Conservation (phyloP, 64 coral and sea anemone genomes). For the Cladopsammia gracilis region DNA sequence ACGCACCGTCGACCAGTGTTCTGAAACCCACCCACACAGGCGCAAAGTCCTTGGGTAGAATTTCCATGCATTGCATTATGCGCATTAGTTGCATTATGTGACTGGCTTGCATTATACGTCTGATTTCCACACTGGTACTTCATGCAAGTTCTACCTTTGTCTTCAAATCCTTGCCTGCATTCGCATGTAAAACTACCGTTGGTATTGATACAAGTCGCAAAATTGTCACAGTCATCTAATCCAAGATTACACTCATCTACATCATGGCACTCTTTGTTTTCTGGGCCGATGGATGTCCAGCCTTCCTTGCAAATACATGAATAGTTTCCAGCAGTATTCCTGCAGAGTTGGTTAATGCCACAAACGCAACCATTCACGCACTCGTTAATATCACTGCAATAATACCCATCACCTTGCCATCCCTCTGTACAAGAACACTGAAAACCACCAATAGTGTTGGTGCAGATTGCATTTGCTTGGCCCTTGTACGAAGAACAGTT, state of each 20-base stretch:
- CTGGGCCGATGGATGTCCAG: conserved; percentile 44
- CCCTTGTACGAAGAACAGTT: conserved; percentile 68
- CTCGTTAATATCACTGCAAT: conserved; percentile 69
- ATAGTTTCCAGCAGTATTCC: conserved; percentile 64
- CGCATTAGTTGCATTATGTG: background rate
- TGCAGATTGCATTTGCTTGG: conserved; percentile 50
- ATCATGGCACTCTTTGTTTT: conserved; percentile 56
- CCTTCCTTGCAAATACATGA: conserved; percentile 70
- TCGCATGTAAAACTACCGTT: conserved; percentile 69
- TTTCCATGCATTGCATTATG: background rate
- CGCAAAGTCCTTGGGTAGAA: conserved; percentile 16
- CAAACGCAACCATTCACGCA: conserved; percentile 49
- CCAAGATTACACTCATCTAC: conserved; percentile 68
- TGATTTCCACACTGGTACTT: conserved; percentile 56
- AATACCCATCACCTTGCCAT: conserved; percentile 77
- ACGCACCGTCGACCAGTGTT: conserved; percentile 61
- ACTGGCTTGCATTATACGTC: background rate
- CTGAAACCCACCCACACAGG: conserved; percentile 46
- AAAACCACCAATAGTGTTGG: conserved; percentile 68
- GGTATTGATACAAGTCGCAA: conserved; percentile 65
- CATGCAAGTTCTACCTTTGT: conserved; percentile 59
- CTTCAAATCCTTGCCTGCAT: conserved; percentile 73
- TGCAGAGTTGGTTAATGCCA: conserved; percentile 63
- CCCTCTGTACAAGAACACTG: conserved; percentile 48
- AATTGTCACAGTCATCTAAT: conserved; percentile 45